Conservation (phyloP, 2,888 invertebrate species). For the Danaus chrysippus region DNA sequence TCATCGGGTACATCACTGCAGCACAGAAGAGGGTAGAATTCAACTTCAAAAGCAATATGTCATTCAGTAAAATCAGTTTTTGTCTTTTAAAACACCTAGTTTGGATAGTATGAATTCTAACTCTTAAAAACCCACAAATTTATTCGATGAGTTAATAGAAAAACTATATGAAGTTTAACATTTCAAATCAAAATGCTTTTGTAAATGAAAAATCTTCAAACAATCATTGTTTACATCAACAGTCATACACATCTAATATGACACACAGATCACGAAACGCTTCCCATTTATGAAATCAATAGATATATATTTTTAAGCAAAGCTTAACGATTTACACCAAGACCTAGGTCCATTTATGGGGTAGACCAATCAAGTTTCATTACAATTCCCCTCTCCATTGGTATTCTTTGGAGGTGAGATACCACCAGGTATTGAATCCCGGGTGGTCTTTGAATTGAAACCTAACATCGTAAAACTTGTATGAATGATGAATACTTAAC, state of each 20-base stretch:
- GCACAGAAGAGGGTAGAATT: no score
- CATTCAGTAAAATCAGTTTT: no score
- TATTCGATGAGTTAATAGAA: no score
- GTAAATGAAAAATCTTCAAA: background rate
- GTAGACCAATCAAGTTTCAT: slow-evolving; percentile 58
- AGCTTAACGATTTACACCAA: slow-evolving; percentile 9
- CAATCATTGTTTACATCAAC: background rate
- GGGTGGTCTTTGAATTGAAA: slow-evolving; percentile 57
- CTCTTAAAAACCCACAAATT: no score
- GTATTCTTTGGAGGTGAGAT: slow-evolving; percentile 54
- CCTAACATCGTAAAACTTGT: slow-evolving; percentile 43
- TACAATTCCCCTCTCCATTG: slow-evolving; percentile 54
- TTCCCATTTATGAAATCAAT: slow-evolving; percentile 2
- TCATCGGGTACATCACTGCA: no score
- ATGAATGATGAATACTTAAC: slow-evolving; percentile 58
- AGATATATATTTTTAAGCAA: slow-evolving; percentile 7
- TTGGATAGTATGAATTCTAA: no score
- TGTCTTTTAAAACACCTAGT: no score
- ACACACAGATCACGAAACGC: slow-evolving; percentile 1
- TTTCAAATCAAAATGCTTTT: no score
- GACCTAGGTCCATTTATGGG: slow-evolving; percentile 42
- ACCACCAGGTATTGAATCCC: slow-evolving; percentile 54
- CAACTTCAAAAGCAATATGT: no score
- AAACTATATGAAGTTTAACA: no score
- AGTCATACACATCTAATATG: slow-evolving; percentile 1